Evolutionary conservation across 2,797 vertebrate species (phyloP), one percentile per base, ranked within the genome.

Genomic region (Leptatherina wallacei): DNA sequence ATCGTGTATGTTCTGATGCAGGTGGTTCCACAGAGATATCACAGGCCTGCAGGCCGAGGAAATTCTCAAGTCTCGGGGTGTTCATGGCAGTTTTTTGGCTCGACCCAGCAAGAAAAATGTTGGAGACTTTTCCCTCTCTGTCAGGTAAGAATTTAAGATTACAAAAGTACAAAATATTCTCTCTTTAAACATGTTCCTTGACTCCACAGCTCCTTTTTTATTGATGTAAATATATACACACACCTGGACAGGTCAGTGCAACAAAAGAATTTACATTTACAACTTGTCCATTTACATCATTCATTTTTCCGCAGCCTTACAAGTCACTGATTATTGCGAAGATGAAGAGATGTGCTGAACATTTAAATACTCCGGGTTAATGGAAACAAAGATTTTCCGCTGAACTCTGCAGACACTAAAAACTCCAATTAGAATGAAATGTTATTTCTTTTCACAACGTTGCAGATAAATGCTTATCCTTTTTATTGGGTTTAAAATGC

Each of bases 1-100:
- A n/a, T 4, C n/a, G 2, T 33, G 24, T 20, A 11, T 63, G 2
- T 32, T 24, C 63, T 58, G 33, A 4, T 79, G 29, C 88, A 99
- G 98, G 95, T 99, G 98, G 98, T 99, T 99, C 86, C 98, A 99
- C 85, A 96, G 97, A 92, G 97, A 97, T 82, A 91, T 99, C 85
- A 94, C 96, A 6, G 98, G 98, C 70, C 57, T 96, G 74, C 94
- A 98, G 6, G 98, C 98, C 0, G 98, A 99, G 91, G 82, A 94
- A 0, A 84, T 97, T 38, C 93, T 99, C 67, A 98, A 97, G 88
- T 84, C 73, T 66, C 93, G 96, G 9, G 98, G 98, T 0, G 93
- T 96, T 59, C 93, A 95, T 51, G 98, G 98, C 35, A 99, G 98
- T 86, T 99, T 99, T 84, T 85, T 99, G 90, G 97, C 97, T 55